Conservation (phyloP, 2,113 vertebrate species). For the Beaufortia kweichowensis region DNA sequence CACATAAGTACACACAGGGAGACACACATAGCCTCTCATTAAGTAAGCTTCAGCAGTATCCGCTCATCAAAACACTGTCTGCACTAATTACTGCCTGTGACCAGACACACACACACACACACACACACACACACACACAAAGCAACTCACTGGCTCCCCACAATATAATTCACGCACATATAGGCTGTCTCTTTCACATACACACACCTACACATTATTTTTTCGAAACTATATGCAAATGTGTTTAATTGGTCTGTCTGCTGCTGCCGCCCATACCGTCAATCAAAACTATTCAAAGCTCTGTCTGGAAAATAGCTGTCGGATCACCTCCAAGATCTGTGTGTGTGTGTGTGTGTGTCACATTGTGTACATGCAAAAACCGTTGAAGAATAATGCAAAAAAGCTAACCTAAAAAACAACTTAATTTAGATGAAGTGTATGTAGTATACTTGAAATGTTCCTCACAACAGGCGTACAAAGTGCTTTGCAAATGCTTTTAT, state of each 20-base stretch:
- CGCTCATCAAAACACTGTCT: slow-evolving; percentile 37
- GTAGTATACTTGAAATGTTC: too few species aligned
- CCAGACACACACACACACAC: slow-evolving; percentile 24
- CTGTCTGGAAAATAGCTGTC: slow-evolving; percentile 3
- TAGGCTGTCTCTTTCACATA: slow-evolving; percentile 14
- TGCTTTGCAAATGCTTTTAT: too few species aligned
- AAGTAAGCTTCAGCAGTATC: slow-evolving; percentile 30
- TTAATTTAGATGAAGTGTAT: too few species aligned
- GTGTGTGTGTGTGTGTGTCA: not conserved
- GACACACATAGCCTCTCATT: slow-evolving; percentile 32
- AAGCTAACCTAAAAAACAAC: not conserved
- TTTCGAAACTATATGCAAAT: not conserved
- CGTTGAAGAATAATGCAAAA: not conserved
- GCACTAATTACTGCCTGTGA: slow-evolving; percentile 36
- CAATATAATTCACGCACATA: slow-evolving; percentile 17
- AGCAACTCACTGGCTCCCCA: slow-evolving; percentile 17
- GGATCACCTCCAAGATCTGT: slow-evolving; percentile 7
- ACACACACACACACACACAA: not conserved
- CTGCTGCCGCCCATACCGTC: slow-evolving; percentile 30
- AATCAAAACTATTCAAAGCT: slow-evolving; percentile 28
- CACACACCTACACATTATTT: slow-evolving; percentile 1
- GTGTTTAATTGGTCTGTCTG: slow-evolving; percentile 29
- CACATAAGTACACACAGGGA: not conserved
- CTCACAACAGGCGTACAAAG: too few species aligned
- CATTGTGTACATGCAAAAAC: not conserved